Evolutionary conservation across 2,113 vertebrate genomes (phyloP).

Genomic region (Mugil cephalus): DNA sequence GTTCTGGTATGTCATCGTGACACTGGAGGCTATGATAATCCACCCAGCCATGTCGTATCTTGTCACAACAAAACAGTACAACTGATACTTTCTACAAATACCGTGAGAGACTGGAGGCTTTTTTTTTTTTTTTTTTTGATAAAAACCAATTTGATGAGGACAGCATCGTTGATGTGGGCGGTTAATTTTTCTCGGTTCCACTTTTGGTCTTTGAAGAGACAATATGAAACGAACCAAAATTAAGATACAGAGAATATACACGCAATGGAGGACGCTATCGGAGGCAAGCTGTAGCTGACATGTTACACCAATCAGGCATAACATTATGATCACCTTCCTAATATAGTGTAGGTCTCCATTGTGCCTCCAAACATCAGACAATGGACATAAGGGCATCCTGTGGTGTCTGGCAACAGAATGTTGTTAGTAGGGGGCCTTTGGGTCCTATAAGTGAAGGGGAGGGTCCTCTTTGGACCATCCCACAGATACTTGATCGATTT

Average conservation of each 20-base stretch:
- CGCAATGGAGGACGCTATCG: not conserved
- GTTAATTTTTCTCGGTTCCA: slow-evolving; percentile 7
- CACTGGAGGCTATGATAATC: slow-evolving; percentile 4
- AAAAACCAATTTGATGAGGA: too few species aligned
- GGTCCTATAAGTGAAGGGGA: too few species aligned
- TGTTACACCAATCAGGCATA: not conserved
- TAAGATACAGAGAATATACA: not conserved
- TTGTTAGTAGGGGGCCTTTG: too few species aligned
- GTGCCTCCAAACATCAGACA: too few species aligned
- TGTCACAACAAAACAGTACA: slow-evolving; percentile 4
- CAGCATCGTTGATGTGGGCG: not conserved
- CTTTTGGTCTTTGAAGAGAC: slow-evolving; percentile 16
- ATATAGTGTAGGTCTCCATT: too few species aligned
- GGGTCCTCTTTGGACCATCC: too few species aligned
- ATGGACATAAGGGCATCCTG: too few species aligned
- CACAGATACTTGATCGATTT: too few species aligned
- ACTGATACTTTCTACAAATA: slow-evolving; percentile 21
- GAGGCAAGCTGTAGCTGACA: not conserved
- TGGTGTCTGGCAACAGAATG: too few species aligned
- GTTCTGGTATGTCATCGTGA: slow-evolving; percentile 18
- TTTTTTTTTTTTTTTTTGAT: too few species aligned
- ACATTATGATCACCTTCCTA: too few species aligned
- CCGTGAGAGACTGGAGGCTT: slow-evolving; percentile 1
- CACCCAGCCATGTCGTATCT: not conserved
- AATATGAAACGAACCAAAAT: not conserved